phyloP scores from a whole-genome alignment of 2,797 vertebrate species.

The Hozukius guyotensis region DNA sequence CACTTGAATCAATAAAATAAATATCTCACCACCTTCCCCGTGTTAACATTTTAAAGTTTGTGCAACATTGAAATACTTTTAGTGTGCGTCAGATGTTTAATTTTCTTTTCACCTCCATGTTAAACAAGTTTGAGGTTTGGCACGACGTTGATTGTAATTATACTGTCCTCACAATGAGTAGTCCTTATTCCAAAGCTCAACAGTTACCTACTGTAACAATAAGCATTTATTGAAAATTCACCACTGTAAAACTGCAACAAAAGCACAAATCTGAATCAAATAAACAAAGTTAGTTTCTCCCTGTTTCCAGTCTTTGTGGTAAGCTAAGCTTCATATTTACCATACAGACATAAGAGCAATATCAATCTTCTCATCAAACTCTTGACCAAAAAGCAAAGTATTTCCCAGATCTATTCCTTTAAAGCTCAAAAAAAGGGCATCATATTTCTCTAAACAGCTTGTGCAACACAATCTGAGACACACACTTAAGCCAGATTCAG shows the following conservation, averaged over 20 bases:
- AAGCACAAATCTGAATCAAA: not conserved
- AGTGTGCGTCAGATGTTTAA: not conserved
- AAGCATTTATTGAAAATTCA: not conserved
- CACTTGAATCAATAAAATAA: constrained; percentile 20
- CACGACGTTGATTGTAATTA: not conserved
- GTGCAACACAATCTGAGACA: not conserved
- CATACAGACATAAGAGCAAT: not conserved
- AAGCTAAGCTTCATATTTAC: not conserved
- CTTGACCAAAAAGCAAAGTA: not conserved
- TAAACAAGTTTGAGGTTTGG: not conserved
- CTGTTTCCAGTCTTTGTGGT: not conserved
- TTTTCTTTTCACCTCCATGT: not conserved
- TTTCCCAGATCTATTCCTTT: not conserved
- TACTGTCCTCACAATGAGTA: not conserved
- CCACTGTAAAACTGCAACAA: not conserved
- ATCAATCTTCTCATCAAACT: not conserved
- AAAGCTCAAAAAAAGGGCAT: not conserved
- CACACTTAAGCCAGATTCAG: not conserved
- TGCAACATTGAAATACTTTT: not conserved
- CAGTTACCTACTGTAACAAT: not conserved
- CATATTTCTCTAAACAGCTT: not conserved
- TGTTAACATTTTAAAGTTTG: not conserved
- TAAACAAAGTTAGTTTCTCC: not conserved
- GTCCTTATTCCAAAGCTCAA: not conserved
- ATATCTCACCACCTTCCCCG: not conserved